Conservation (phyloP, 2,888 invertebrate genomes). For the Cryptops parisi region DNA sequence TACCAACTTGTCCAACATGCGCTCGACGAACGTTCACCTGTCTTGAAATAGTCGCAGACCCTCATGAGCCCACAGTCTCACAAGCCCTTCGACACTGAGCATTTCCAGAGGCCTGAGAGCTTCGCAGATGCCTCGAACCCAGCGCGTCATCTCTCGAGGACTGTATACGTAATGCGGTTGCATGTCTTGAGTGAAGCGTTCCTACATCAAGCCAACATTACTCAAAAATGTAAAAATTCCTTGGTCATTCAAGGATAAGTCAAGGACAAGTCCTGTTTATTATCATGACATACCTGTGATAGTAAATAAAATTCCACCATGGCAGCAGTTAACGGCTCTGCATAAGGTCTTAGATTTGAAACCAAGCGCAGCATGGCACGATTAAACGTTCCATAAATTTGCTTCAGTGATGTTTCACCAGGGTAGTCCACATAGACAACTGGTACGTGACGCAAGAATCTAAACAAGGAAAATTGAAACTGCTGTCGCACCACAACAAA, state of each 20-base stretch:
- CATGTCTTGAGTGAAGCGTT: constrained; percentile 98
- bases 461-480: constrained; percentile 19
- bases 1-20: background rate
- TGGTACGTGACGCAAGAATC: constrained; percentile 72
- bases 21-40: constrained; percentile 25
- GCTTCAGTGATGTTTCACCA: constrained; percentile 90
- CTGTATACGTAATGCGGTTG: constrained; percentile 99
- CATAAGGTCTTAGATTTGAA: constrained; percentile 77
- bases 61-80: constrained; percentile 99
- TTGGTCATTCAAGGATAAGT: no score
- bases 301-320: constrained; percentile 98
- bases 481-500: no score
- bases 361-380: constrained; percentile 94
- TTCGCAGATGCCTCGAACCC: constrained; percentile 99
- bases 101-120: constrained; percentile 90
- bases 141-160: constrained; percentile 96
- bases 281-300: constrained; percentile 60
- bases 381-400: constrained; percentile 98
- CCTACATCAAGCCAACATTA: constrained; percentile 34
- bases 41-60: constrained; percentile 90
- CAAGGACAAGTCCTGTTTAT: no score
- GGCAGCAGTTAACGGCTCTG: constrained; percentile 92
- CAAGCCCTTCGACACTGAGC: constrained; percentile 80
- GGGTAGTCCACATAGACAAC: constrained; percentile 99
- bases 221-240: background rate